Base-by-base conservation (phyloP, 2,797 vertebrate species). In the Podarcis siculus region DNA sequence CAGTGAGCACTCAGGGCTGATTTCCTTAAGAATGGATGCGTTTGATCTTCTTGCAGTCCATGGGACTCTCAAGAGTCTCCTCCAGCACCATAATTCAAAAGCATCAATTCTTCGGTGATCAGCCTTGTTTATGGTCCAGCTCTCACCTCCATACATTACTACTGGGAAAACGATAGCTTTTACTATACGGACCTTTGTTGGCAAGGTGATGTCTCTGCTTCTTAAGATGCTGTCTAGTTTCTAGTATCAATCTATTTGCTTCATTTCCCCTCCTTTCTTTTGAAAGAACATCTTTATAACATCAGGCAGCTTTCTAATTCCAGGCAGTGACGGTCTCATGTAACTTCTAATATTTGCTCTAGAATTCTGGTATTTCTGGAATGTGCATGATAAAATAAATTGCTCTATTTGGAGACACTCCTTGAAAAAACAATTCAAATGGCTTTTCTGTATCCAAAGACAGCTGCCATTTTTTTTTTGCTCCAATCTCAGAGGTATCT, bases 351-450 rank as follows among this genome's bases (percentile, higher is more conserved):
- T 94, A 91, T 95, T 96, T 96, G 95, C 89, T 88, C 86, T 95
- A 91, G 84, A 75, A 79, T 90, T 72, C 49, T 71, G 93, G 87
- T 79, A 96, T 95, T 95, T 95, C 89, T 95, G 96, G 94, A 87
- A 96, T 96, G 94, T 1, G 45, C 78, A 89, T 92, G 77, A 92
- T 91, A 95, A 95, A 95, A 96, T 95, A 92, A 93, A 95, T 95
- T 83, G 80, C 78, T 75, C 87, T 86, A 86, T 92, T 92, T 89
- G 90, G 78, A 95, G 91, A 86, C 95, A 93, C 17, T 73, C 89
- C 87, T 94, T 94, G 92, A 95, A 93, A 83, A 90, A 95, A 89
- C 86, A 94, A 37, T 93, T 91, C 90, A 89, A 95, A 90, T 86
- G 69, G 84, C 90, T 87, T 89, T 92, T 92, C 75, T 92, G 75